Evolutionary conservation across 2,797 vertebrate genomes (phyloP).

Genomic region (Muraenolepis orangiensis): DNA sequence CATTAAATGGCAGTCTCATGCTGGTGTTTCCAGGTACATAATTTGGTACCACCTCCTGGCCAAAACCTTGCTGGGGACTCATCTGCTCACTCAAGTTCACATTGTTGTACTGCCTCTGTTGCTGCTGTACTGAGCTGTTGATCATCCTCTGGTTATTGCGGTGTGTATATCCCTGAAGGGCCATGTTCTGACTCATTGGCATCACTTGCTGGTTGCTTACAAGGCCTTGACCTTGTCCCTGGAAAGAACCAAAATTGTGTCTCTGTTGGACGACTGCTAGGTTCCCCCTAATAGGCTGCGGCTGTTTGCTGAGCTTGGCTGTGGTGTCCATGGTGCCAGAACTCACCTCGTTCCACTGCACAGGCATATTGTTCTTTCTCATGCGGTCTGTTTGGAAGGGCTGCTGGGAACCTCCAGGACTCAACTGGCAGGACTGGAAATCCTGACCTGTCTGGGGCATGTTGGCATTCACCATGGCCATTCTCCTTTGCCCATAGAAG

Average conservation of each 20-base stretch:
- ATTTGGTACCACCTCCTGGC: conserved; percentile 72
- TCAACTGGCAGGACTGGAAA: conserved; percentile 73
- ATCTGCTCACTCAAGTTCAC: conserved; percentile 63
- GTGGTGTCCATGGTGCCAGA: conserved; percentile 87
- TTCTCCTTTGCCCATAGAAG: conserved; percentile 77
- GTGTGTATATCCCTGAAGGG: conserved; percentile 71
- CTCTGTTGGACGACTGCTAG: conserved; percentile 84
- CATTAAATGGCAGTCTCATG: conserved; percentile 69
- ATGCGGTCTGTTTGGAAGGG: conserved; percentile 63
- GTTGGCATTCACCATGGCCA: conserved; percentile 73
- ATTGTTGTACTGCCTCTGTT: conserved; percentile 72
- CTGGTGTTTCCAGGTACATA: conserved; percentile 61
- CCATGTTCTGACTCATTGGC: conserved; percentile 66
- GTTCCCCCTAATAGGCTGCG: conserved; percentile 76
- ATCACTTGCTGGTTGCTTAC: conserved; percentile 65
- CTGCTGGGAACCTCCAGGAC: conserved; percentile 63
- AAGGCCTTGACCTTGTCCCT: conserved; percentile 71
- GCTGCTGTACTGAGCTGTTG: conserved; percentile 70
- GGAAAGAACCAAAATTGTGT: conserved; percentile 81
- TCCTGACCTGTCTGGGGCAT: conserved; percentile 68
- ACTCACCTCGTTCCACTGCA: conserved; percentile 99
- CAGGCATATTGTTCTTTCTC: conserved; percentile 91
- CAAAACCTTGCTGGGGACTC: conserved; percentile 74
- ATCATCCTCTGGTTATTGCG: conserved; percentile 69
- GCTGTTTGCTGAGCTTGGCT: conserved; percentile 70